Conservation (phyloP, 1,140 invertebrate genomes). For the Drosophila paulistorum region DNA sequence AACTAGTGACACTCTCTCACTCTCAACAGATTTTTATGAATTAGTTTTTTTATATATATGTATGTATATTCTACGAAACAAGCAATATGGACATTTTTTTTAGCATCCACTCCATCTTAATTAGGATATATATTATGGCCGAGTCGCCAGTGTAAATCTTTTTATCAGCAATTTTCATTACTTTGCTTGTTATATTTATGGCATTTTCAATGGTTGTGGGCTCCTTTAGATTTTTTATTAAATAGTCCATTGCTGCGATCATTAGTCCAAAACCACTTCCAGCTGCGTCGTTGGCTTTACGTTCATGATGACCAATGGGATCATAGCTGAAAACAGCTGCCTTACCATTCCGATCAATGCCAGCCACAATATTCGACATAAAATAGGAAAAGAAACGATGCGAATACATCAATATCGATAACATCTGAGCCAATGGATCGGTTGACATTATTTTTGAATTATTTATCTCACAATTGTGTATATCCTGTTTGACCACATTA, state of each 20-base stretch:
- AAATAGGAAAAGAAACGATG: constrained; percentile 99
- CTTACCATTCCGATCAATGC: constrained; percentile 93
- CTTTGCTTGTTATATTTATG: constrained; percentile 92
- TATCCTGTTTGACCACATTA: constrained; percentile 93
- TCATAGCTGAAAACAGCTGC: constrained; percentile 97
- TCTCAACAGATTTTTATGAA: too few species aligned
- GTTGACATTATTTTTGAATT: constrained; percentile 97
- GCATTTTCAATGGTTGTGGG: constrained; percentile 94
- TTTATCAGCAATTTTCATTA: constrained; percentile 98
- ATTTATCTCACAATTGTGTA: constrained; percentile 98
- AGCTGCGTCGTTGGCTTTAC: constrained; percentile 90
- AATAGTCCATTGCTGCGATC: constrained; percentile 90
- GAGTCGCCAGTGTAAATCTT: constrained; percentile 98
- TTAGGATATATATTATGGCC: constrained; percentile 94
- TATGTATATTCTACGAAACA: too few species aligned
- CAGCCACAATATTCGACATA: constrained; percentile 96
- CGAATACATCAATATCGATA: constrained; percentile 97
- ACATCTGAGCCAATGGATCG: constrained; percentile 95
- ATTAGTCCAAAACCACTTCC: constrained; percentile 92
- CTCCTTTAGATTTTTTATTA: constrained; percentile 93
- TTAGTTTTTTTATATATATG: too few species aligned
- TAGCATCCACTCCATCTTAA: constrained; percentile 92
- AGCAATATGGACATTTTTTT: constrained; percentile 63
- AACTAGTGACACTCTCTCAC: neutral
- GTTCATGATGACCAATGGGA: constrained; percentile 96